Percentiles rank a stretch among this genome's conserved stretches.
These are phyloP conservation scores for Schrankia costaestrigalis DNA, from an alignment of 2,888 invertebrate genomes.

Conservation along the genomic window DNA sequence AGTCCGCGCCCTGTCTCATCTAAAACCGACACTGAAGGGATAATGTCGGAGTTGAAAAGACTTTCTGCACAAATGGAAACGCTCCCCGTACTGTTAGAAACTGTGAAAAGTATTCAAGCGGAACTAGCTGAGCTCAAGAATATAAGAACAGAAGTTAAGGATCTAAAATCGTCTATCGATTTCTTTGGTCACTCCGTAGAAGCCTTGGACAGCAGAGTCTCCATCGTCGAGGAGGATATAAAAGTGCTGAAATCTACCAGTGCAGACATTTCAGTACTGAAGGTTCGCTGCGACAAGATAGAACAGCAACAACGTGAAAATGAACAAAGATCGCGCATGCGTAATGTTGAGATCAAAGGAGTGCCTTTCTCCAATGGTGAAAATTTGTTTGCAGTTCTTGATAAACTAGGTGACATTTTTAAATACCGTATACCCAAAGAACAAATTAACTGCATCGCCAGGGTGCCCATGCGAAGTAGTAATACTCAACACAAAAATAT, in stretches of 20 bases:
- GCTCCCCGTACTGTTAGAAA: not conserved
- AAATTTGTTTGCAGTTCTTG: slow-evolving; percentile 7
- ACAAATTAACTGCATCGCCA: slow-evolving; percentile 5
- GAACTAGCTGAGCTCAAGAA: not conserved
- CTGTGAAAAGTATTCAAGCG: not conserved
- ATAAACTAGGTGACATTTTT: slow-evolving; percentile 3
- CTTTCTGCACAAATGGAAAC: not conserved
- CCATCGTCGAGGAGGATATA: not conserved
- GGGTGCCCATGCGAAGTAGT: slow-evolving; percentile 1
- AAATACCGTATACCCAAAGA: slow-evolving; percentile 3
- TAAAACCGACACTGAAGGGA: not conserved
- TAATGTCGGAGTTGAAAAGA: not conserved
- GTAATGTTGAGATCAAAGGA: slow-evolving; percentile 8
- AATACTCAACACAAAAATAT: not conserved
- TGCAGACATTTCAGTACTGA: not conserved
- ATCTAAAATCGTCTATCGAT: not conserved
- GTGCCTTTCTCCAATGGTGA: slow-evolving; percentile 4
- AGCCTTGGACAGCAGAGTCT: not conserved
- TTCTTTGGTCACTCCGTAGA: not conserved
- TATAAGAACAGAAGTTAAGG: not conserved
- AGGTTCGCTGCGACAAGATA: not conserved
- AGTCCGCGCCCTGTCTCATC: too few species aligned
- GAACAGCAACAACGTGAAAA: not conserved
- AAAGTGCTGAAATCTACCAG: not conserved
- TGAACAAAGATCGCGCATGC: slow-evolving; percentile 6